These are phyloP conservation scores for Thera britannica DNA, from an alignment of 2,888 invertebrate genomes.

Conservation along the genomic window DNA sequence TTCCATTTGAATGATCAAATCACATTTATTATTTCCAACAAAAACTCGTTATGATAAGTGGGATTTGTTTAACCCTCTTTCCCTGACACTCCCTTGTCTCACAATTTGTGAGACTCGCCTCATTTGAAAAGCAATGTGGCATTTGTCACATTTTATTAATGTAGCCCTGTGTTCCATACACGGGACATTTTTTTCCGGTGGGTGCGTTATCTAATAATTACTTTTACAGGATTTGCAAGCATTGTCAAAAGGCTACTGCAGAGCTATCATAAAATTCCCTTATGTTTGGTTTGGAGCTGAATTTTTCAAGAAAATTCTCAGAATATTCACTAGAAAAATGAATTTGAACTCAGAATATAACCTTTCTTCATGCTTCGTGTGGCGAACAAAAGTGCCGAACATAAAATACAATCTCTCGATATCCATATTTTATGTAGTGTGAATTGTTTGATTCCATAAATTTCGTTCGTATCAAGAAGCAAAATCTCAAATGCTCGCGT, in stretches of 20 bases:
- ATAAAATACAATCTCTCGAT: neutral
- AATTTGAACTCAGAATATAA: too few species aligned
- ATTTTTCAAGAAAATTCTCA: too few species aligned
- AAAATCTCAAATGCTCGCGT: neutral
- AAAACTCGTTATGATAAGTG: too few species aligned
- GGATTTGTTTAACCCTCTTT: neutral
- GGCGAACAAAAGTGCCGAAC: neutral
- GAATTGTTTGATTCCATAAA: neutral
- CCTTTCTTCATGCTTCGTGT: too few species aligned
- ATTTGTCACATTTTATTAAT: conserved; percentile 1
- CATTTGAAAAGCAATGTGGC: neutral
- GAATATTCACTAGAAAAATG: too few species aligned
- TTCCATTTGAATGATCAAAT: too few species aligned
- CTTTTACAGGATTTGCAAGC: neutral
- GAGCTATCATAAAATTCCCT: too few species aligned
- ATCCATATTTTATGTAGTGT: neutral
- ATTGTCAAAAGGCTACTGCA: neutral
- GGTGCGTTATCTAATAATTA: too few species aligned
- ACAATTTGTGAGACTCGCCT: neutral
- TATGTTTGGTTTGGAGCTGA: too few species aligned
- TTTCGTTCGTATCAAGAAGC: neutral
- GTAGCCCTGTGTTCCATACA: neutral
- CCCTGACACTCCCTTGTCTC: neutral
- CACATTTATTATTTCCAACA: too few species aligned
- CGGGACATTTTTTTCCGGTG: neutral